Evolutionary conservation across 2,113 vertebrate species (phyloP).

Genomic region (Formicarius rufipectus): DNA sequence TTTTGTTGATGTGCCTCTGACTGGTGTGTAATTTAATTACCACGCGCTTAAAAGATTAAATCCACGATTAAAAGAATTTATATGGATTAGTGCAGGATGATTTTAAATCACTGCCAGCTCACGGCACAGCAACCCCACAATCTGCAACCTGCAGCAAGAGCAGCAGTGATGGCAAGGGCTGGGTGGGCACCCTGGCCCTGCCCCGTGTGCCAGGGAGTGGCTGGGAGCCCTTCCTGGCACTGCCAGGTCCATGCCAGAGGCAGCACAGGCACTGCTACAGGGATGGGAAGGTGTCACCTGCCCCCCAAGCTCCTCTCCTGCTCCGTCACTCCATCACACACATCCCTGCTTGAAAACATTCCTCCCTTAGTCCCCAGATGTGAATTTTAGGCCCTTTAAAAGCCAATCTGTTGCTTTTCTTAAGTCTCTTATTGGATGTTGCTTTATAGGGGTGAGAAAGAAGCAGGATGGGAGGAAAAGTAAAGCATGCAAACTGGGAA

Average conservation of each 20-base stretch:
- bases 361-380: background rate
- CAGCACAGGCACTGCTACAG: background rate
- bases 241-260: background rate
- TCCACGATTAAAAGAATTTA: slow-evolving; percentile 66
- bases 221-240: background rate
- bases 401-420: background rate
- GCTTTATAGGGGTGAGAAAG: background rate
- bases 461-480: background rate
- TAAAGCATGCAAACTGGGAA: background rate
- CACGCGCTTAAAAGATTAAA: slow-evolving; percentile 61
- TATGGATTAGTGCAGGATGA: slow-evolving; percentile 63
- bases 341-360: background rate
- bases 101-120: slow-evolving; percentile 50
- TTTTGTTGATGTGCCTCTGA: background rate
- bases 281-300: background rate
- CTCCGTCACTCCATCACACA: background rate
- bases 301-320: background rate
- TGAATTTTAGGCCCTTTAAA: background rate
- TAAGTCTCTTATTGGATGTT: background rate
- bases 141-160: background rate
- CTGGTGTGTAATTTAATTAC: slow-evolving; percentile 68
- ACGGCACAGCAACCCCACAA: background rate
- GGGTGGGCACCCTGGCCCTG: background rate
- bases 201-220: background rate
- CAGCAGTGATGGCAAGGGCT: background rate